Evolutionary conservation across 23 tunicate genomes (phyloP).

Genomic region (Diplosoma virens): DNA sequence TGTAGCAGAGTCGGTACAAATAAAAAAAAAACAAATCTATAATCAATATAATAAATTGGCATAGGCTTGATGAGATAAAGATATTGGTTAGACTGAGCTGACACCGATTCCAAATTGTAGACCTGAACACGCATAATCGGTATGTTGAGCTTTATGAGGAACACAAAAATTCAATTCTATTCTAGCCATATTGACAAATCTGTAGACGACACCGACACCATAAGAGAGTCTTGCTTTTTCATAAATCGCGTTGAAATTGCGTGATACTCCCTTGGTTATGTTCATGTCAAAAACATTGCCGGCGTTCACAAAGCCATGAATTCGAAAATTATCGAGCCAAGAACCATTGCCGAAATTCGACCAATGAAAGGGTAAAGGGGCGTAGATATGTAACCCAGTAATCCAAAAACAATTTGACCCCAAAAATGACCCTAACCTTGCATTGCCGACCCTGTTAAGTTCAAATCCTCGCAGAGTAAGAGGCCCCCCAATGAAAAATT

Average conservation of each 20-base stretch:
- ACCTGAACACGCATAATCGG: conserved; percentile 52
- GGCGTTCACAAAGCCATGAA: conserved; percentile 73
- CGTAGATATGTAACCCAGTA: conserved; percentile 67
- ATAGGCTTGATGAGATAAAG: too few relatives aligned
- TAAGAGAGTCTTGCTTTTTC: conserved; percentile 50
- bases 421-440: conserved; percentile 25
- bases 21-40: too few relatives aligned
- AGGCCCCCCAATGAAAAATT: conserved; percentile 90
- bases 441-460: conserved; percentile 61
- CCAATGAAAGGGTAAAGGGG: conserved; percentile 86
- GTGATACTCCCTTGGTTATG: not conserved
- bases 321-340: conserved; percentile 68
- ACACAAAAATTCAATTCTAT: conserved; percentile 81
- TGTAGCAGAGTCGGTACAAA: too few relatives aligned
- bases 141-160: conserved; percentile 30
- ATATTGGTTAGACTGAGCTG: conserved; percentile 49
- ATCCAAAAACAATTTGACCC: conserved; percentile 84
- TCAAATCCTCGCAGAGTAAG: conserved; percentile 87
- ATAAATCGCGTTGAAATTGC: not conserved
- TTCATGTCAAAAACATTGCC: conserved; percentile 69
- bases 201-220: conserved; percentile 83
- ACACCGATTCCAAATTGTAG: conserved; percentile 92
- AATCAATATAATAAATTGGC: too few relatives aligned
- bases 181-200: conserved; percentile 69
- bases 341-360: conserved; percentile 53